Evolutionary conservation across 2,888 invertebrate species (phyloP).

Genomic region (Maniola hyperantus): DNA sequence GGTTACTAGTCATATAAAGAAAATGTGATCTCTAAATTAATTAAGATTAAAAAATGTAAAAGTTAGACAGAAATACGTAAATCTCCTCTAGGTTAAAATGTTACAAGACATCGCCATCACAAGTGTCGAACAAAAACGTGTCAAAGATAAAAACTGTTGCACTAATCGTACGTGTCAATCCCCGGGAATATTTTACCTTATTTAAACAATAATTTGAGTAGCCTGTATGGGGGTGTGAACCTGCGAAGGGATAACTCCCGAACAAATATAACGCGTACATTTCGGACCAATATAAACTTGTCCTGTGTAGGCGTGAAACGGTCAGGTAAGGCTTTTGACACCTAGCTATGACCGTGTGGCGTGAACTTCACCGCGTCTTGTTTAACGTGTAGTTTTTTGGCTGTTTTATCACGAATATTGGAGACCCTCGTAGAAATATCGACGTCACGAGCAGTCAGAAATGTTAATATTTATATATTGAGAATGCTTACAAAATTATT

Average conservation of each 20-base stretch:
- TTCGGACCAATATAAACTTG: conserved; percentile 54
- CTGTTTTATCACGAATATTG: conserved; percentile 55
- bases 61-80: too few species aligned
- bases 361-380: conserved; percentile 75
- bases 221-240: conserved; percentile 68
- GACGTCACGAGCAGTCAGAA: conserved; percentile 35
- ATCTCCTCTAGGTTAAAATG: too few species aligned
- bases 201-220: conserved; percentile 74
- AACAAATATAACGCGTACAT: conserved; percentile 73
- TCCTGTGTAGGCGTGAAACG: conserved; percentile 68
- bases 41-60: too few species aligned
- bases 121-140: not conserved
- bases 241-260: conserved; percentile 70
- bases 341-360: conserved; percentile 69
- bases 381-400: conserved; percentile 70
- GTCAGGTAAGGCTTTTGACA: conserved; percentile 82
- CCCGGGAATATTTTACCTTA: conserved; percentile 56
- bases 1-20: not conserved
- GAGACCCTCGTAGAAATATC: conserved; percentile 48
- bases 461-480: conserved; percentile 10
- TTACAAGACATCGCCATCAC: not conserved
- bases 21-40: not conserved
- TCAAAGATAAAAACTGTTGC: not conserved
- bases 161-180: conserved; percentile 55
- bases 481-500: conserved; percentile 7